These are phyloP conservation scores for Monoplex corrugatus DNA, from an alignment of 2,888 invertebrate species.

Conservation along the genomic window DNA sequence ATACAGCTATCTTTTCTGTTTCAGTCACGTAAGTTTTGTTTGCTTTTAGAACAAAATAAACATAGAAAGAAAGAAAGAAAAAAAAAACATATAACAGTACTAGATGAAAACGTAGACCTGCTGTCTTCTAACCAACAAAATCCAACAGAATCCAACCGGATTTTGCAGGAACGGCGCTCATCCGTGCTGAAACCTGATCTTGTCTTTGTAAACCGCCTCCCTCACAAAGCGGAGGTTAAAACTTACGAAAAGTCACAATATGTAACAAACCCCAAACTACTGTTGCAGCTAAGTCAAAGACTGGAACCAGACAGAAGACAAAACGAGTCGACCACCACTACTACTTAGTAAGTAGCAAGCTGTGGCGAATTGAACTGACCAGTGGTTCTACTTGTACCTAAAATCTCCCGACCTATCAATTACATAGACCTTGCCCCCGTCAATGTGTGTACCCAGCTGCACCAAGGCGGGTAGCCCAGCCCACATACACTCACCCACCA, in stretches of 20 bases:
- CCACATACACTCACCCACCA: not conserved
- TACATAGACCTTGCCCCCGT: not conserved
- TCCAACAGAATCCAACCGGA: no score
- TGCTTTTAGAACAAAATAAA: not conserved
- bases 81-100: not conserved
- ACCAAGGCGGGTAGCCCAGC: not conserved
- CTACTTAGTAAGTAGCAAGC: not conserved
- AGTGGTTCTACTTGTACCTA: not conserved
- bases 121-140: no score
- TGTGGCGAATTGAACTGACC: no score
- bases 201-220: no score
- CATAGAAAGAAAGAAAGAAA: not conserved
- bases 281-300: no score
- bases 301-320: not conserved
- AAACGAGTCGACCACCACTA: not conserved
- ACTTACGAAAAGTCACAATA: not conserved
- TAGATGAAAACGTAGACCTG: no score
- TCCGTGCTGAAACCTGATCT: not conserved
- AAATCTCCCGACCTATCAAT: not conserved
- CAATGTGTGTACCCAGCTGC: constrained; percentile 9
- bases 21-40: not conserved
- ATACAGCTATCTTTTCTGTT: not conserved
- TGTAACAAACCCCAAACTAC: not conserved
- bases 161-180: not conserved
- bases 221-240: not conserved